A percentile compares a stretch with the other conserved stretches of the same genome.
phyloP scores from a whole-genome alignment of 2,113 vertebrate genomes.

The Ia io region DNA sequence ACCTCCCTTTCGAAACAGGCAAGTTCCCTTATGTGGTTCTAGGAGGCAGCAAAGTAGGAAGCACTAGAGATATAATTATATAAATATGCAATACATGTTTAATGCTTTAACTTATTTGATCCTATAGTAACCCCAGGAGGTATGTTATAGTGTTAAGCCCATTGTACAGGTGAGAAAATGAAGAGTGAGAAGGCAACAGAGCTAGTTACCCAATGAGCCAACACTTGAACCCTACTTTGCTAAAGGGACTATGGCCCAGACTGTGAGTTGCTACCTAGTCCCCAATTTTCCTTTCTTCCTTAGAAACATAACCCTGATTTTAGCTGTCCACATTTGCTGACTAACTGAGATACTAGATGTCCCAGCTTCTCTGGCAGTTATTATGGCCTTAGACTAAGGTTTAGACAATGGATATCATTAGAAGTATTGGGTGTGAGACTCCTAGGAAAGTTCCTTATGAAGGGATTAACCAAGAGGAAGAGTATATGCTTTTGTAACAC shows the following conservation, averaged over 20 bases:
- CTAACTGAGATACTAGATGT: background rate
- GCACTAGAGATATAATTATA: background rate
- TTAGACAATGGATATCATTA: background rate
- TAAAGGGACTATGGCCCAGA: background rate
- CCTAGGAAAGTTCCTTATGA: background rate
- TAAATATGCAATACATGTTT: accelerated
- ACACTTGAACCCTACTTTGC: background rate
- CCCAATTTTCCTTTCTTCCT: background rate
- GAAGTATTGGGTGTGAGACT: background rate
- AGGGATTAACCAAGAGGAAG: background rate
- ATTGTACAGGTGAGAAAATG: background rate
- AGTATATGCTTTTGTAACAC: background rate
- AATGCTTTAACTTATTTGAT: background rate
- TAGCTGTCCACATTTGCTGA: background rate
- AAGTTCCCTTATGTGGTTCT: background rate
- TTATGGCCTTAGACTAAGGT: background rate
- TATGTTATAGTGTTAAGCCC: background rate
- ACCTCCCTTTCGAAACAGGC: background rate
- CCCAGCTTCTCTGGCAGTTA: background rate
- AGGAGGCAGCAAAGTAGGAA: background rate
- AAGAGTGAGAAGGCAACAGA: background rate
- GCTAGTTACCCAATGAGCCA: background rate
- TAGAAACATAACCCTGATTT: background rate
- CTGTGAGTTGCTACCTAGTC: background rate
- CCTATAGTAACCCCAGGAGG: background rate